Conservation (phyloP, 2,797 vertebrate genomes). For the Xyrichtys novacula region DNA sequence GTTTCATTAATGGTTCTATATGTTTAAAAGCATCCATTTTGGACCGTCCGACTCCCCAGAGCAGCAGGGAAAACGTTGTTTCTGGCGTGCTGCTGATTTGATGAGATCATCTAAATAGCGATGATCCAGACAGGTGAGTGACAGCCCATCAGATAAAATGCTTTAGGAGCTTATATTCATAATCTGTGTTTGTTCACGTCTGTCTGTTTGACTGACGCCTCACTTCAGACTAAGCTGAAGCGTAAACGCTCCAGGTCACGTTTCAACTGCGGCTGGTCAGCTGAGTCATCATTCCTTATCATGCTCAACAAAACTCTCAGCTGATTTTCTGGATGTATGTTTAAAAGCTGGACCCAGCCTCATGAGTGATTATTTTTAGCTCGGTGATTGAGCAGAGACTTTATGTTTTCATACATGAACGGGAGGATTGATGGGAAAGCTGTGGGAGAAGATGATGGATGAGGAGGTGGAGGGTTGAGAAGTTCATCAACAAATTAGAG, state of each 20-base stretch:
- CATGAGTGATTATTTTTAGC: background rate
- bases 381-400: background rate
- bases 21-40: too few species aligned
- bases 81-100: background rate
- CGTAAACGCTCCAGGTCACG: background rate
- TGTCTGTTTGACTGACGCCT: background rate
- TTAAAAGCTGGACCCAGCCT: background rate
- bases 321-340: background rate
- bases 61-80: background rate
- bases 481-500: background rate
- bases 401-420: background rate
- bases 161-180: background rate
- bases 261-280: background rate
- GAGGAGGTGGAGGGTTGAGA: background rate
- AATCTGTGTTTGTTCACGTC: background rate
- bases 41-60: background rate
- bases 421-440: background rate
- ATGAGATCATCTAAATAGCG: background rate
- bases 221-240: background rate
- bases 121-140: background rate
- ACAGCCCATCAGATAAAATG: background rate
- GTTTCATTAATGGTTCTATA: too few species aligned
- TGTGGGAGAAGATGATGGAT: background rate
- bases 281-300: background rate
- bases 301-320: too few species aligned